phyloP scores from a whole-genome alignment of 1,140 invertebrate species.

The Tetramorium alpestre region DNA sequence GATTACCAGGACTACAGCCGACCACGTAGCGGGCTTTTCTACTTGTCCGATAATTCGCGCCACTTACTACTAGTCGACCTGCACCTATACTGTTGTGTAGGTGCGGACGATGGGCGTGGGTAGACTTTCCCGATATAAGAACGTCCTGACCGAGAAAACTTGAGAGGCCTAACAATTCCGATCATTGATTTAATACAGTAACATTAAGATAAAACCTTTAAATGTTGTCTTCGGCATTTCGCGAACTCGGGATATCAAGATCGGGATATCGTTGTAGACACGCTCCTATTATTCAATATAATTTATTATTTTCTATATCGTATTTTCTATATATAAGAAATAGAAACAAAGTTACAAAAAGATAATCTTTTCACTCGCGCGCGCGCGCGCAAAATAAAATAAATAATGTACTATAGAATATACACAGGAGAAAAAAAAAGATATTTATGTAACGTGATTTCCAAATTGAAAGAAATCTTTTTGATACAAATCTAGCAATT shows the following conservation, averaged over 20 bases:
- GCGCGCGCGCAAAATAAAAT: not conserved
- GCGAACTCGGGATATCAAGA: not conserved
- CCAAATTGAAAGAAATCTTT: not conserved
- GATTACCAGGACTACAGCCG: constrained; percentile 68
- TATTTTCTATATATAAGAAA: not conserved
- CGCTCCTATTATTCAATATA: not conserved
- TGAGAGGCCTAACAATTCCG: not conserved
- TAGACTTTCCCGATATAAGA: constrained; percentile 48
- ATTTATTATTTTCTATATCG: not conserved
- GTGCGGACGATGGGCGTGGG: constrained; percentile 24
- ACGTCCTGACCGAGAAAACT: constrained; percentile 36
- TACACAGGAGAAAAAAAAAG: not conserved
- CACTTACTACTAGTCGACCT: constrained; percentile 74
- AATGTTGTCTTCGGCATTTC: not conserved
- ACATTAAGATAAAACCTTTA: not conserved
- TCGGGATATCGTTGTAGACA: not conserved
- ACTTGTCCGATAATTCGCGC: constrained; percentile 78
- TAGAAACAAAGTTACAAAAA: not conserved
- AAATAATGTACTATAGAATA: not conserved
- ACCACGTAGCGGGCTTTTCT: constrained; percentile 75
- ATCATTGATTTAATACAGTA: constrained; percentile 2
- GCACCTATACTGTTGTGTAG: constrained; percentile 15
- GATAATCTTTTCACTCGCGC: not conserved
- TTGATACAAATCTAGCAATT: not conserved
- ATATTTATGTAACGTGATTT: not conserved